Conservation (phyloP, 64 coral and sea anemone species). For the Montipora capricornis region DNA sequence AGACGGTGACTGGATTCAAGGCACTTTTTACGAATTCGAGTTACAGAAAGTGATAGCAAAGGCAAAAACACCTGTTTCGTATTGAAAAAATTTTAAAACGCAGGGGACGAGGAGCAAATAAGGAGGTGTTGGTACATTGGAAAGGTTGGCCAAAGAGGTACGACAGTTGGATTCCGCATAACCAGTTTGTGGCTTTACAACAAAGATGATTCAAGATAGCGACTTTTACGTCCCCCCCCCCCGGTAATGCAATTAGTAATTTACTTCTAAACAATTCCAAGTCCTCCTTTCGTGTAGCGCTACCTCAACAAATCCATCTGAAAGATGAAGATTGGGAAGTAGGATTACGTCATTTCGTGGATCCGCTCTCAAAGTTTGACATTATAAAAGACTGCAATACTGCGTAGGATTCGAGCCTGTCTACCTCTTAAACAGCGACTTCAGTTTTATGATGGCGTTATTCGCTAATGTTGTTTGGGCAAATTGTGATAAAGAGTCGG, state of each 20-base stretch:
- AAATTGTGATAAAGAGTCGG: too few relatives aligned
- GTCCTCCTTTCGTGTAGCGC: neutral
- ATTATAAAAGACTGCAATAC: neutral
- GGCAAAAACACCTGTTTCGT: neutral
- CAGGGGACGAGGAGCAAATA: neutral
- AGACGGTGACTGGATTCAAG: slow-evolving; percentile 15
- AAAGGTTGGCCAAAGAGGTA: neutral
- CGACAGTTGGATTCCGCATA: neutral
- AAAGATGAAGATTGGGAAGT: neutral
- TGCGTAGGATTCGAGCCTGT: too few relatives aligned
- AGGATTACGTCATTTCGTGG: neutral
- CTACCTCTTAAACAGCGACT: too few relatives aligned
- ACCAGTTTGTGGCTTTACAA: neutral
- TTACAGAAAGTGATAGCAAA: neutral
- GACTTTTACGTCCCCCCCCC: neutral
- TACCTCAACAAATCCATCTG: neutral
- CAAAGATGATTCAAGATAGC: neutral
- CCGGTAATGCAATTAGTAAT: neutral
- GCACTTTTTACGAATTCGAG: slow-evolving; percentile 38
- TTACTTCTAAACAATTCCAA: neutral
- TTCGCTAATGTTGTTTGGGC: too few relatives aligned
- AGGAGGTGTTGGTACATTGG: slow-evolving; percentile 7
- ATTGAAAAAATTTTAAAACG: slow-evolving; percentile 28
- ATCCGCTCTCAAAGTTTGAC: neutral
- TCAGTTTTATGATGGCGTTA: too few relatives aligned